Evolutionary conservation across 2,888 invertebrate genomes (phyloP).

Genomic region (Taenaris catops): DNA sequence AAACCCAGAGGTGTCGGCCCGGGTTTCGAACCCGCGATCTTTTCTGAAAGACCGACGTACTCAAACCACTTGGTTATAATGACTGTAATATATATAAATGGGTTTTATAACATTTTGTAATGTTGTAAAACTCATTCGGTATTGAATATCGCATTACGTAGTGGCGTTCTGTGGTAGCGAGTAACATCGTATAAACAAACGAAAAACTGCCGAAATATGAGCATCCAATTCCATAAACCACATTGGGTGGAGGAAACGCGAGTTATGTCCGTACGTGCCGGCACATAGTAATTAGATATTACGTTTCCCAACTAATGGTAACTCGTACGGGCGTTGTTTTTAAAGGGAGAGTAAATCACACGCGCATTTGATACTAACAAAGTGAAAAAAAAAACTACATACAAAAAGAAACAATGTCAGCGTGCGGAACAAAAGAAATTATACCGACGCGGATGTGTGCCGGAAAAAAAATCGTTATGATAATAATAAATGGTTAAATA

Average conservation of each 20-base stretch:
- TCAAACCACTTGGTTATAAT: too few species aligned
- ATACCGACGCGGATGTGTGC: slow-evolving; percentile 64
- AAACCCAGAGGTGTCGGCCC: too few species aligned
- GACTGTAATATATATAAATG: too few species aligned
- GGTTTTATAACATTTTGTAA: too few species aligned
- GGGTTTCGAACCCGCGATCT: too few species aligned
- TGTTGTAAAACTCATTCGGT: not conserved
- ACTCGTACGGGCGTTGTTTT: slow-evolving; percentile 78
- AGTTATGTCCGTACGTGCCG: slow-evolving; percentile 76
- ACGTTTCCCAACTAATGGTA: slow-evolving; percentile 72
- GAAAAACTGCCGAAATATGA: slow-evolving; percentile 76
- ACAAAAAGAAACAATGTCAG: slow-evolving; percentile 71
- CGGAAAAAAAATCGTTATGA: slow-evolving; percentile 73
- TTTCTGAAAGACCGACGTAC: too few species aligned
- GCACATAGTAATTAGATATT: slow-evolving; percentile 79
- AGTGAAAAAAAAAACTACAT: slow-evolving; percentile 54
- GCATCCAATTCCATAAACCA: slow-evolving; percentile 78
- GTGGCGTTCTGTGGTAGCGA: slow-evolving; percentile 55
- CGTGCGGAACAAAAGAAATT: slow-evolving; percentile 75
- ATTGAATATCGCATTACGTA: slow-evolving; percentile 52
- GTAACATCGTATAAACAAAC: slow-evolving; percentile 56
- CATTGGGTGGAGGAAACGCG: slow-evolving; percentile 70
- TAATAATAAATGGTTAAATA: slow-evolving; percentile 71
- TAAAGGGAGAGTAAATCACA: slow-evolving; percentile 77
- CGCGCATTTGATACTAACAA: slow-evolving; percentile 53